Evolutionary conservation across 2,888 invertebrate species (phyloP).

Genomic region (Orthonychiurus folsomi): DNA sequence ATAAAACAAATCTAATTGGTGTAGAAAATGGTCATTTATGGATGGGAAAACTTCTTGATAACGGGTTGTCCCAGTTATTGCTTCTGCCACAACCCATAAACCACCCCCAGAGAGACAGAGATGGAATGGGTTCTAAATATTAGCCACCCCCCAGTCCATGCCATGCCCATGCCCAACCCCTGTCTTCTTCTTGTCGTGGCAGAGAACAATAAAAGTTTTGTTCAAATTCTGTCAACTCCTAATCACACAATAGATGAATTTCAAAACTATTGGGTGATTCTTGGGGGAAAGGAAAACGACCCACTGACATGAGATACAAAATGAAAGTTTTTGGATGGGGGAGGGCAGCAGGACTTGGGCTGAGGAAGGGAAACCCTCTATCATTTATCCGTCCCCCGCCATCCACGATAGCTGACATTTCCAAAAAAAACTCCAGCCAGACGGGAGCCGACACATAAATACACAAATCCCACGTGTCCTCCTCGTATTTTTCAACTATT

Average conservation of each 20-base stretch:
- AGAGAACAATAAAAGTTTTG: not conserved
- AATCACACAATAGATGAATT: slow-evolving; percentile 7
- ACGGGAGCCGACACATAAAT: not conserved
- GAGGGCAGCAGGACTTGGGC: not conserved
- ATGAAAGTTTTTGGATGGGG: not conserved
- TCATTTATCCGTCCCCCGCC: not conserved
- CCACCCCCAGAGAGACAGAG: too few species aligned
- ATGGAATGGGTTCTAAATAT: too few species aligned
- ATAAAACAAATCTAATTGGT: not conserved
- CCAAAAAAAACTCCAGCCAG: too few species aligned
- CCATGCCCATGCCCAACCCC: too few species aligned
- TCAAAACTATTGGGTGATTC: slow-evolving; percentile 3
- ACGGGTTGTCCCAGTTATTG: not conserved
- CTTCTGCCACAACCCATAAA: too few species aligned
- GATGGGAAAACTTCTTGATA: not conserved
- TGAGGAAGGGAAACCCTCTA: not conserved
- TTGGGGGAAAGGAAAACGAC: not conserved
- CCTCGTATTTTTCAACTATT: not conserved
- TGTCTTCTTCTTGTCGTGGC: slow-evolving; percentile 10
- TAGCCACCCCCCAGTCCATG: too few species aligned
- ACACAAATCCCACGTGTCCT: not conserved
- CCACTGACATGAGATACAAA: slow-evolving; percentile 1
- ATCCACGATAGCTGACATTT: too few species aligned
- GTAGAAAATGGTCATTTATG: not conserved
- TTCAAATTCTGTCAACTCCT: not conserved